These are phyloP conservation scores for Pogona vitticeps DNA, from an alignment of 2,113 vertebrate species.

Conservation along the genomic window DNA sequence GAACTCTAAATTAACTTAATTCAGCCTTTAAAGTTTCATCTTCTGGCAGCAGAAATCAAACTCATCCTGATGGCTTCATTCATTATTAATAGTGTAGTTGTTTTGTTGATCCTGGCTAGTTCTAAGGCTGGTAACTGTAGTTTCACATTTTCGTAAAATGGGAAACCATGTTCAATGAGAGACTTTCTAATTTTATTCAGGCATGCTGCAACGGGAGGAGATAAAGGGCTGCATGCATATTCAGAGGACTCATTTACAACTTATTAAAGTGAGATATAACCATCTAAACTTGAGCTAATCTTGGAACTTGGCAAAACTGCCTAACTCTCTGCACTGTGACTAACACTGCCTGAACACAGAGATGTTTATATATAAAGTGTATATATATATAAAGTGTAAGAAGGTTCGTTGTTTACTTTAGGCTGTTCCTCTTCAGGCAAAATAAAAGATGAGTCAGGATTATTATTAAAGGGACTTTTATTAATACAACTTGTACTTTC, in stretches of 20 bases:
- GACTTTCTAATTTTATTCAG: background rate
- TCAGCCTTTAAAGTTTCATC: background rate
- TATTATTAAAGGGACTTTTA: too few species aligned
- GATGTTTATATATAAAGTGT: too few species aligned
- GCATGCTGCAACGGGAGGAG: background rate
- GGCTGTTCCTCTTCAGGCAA: too few species aligned
- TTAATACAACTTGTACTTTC: too few species aligned
- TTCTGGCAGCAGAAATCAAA: background rate
- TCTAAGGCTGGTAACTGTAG: background rate
- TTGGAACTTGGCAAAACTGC: too few species aligned
- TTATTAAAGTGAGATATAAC: background rate
- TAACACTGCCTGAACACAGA: too few species aligned
- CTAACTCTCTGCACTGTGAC: too few species aligned
- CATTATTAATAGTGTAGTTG: background rate
- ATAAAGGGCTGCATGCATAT: background rate
- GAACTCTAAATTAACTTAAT: conserved; percentile 4
- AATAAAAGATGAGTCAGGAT: too few species aligned
- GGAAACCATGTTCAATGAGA: background rate
- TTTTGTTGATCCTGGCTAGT: background rate
- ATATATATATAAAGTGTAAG: too few species aligned
- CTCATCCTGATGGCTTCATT: background rate
- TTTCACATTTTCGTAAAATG: background rate
- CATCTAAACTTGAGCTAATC: too few species aligned
- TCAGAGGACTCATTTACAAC: background rate
- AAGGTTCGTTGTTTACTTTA: too few species aligned